Base-by-base conservation (phyloP, 2,113 vertebrate species). In the Toxotes chatareus region DNA sequence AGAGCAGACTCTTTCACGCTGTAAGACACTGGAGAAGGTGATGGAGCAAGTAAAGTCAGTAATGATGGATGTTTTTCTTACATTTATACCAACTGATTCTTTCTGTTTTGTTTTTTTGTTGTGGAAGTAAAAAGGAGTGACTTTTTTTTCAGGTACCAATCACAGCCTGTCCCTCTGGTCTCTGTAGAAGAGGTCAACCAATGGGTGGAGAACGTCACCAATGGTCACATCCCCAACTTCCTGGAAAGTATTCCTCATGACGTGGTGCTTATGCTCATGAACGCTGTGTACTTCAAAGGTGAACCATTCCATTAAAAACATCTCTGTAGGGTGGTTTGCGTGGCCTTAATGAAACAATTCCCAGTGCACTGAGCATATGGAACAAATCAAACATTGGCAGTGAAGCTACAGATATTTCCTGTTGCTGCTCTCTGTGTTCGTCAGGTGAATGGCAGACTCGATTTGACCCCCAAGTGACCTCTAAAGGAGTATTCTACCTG, bases 201-300 rank as follows among this genome's bases (percentile, higher is more conserved):
- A 0, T 98, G 98, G 97, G 95, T 99, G 65, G 94, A 96, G 75
- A 93, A 96, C 31, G 94, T 88, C 57, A 99, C 97, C 0, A 88
- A 93, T 0, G 96, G 97, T 17, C 95, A 96, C 79, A 97, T 99
- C 21, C 85, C 95, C 47, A 89, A 96, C 80, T 97, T 99, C 89
- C 93, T 99, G 13, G 93, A 95, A 0, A 93, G 95, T 56, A 92
- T 98, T 82, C 96, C 97, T 0, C 90, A 72, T 1, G 82, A 92
- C 36, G 88, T 94, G 0, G 93, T 96, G 78, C 84, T 99, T 66
- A 95, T 99, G 87, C 93, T 99, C 69, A 95, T 98, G 70, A 98
- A 96, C 0, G 97, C 96, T 5, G 91, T 99, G 76, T 94, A 97
- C 67, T 98, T 98, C 80, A 97, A 96, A 51, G 97, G 98, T 97